A percentile compares a stretch with the other conserved stretches of the same genome.
phyloP scores from a whole-genome alignment of 2,113 vertebrate species.

The Dipodomys merriami region DNA sequence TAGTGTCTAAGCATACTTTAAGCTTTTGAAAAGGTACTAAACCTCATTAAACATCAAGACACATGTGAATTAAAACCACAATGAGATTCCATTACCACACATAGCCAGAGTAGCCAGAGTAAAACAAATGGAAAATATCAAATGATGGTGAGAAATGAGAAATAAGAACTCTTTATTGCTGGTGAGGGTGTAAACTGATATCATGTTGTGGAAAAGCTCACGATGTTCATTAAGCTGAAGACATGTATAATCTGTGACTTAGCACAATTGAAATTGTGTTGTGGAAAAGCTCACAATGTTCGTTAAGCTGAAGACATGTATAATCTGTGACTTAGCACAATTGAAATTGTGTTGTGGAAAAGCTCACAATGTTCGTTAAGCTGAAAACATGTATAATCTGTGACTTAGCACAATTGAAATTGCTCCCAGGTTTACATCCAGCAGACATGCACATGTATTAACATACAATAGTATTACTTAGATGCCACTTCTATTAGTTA shows the following conservation, averaged over 20 bases:
- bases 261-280: not conserved
- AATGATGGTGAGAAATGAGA: not conserved
- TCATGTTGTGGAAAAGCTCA: not conserved
- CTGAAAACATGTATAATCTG: not conserved
- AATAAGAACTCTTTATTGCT: not conserved
- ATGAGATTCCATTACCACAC: not conserved
- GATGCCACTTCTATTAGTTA: not conserved
- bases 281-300: too few relatives aligned
- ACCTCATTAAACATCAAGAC: conserved; percentile 4
- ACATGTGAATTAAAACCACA: conserved; percentile 20
- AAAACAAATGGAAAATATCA: conserved; percentile 26
- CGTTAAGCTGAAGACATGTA: not conserved
- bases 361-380: not conserved
- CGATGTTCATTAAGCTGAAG: not conserved
- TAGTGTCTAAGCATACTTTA: not conserved
- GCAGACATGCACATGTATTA: not conserved
- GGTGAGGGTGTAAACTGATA: not conserved
- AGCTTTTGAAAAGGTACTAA: conserved; percentile 46
- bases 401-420: not conserved
- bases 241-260: not conserved
- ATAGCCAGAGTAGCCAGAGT: not conserved
- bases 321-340: not conserved
- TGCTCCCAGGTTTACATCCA: not conserved
- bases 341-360: too few relatives aligned
- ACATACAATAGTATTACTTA: not conserved